phyloP scores from a whole-genome alignment of 1,140 invertebrate genomes.

The Heterodera schachtii region DNA sequence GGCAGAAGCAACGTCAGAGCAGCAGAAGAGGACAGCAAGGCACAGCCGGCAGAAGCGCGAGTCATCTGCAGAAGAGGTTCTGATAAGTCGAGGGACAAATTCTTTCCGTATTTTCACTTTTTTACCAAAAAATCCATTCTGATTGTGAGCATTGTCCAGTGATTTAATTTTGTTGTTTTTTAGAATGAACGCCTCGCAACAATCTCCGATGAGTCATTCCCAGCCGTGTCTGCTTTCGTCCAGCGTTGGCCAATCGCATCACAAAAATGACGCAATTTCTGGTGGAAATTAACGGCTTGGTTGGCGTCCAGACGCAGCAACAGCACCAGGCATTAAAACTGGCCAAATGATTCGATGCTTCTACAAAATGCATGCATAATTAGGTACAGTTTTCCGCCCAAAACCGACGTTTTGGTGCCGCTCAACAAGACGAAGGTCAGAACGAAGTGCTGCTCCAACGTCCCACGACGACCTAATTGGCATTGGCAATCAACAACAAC shows the following conservation, averaged over 20 bases:
- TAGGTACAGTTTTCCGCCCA: not conserved
- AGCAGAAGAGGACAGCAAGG: conserved; percentile 7
- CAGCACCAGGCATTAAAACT: not conserved
- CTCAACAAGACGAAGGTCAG: not conserved
- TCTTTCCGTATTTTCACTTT: too few relatives aligned
- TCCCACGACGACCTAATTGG: not conserved
- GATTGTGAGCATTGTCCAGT: not conserved
- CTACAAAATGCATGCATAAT: not conserved
- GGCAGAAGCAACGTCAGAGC: conserved; percentile 34
- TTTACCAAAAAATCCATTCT: not conserved
- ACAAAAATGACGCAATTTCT: not conserved
- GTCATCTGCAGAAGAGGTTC: conserved; percentile 26
- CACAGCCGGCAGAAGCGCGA: conserved; percentile 16
- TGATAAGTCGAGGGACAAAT: not conserved
- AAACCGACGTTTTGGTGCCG: not conserved
- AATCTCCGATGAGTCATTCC: conserved; percentile 22
- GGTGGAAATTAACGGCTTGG: too few relatives aligned
- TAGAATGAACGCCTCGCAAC: conserved; percentile 20
- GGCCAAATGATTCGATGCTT: too few relatives aligned
- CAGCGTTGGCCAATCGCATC: not conserved
- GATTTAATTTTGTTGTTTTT: not conserved
- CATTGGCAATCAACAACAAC: not conserved
- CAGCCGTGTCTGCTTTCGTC: conserved; percentile 17
- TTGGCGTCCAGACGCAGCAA: not conserved
- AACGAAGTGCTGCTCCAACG: not conserved